Evolutionary conservation across 2,888 invertebrate species (phyloP).

Genomic region (Rosalia funebris): DNA sequence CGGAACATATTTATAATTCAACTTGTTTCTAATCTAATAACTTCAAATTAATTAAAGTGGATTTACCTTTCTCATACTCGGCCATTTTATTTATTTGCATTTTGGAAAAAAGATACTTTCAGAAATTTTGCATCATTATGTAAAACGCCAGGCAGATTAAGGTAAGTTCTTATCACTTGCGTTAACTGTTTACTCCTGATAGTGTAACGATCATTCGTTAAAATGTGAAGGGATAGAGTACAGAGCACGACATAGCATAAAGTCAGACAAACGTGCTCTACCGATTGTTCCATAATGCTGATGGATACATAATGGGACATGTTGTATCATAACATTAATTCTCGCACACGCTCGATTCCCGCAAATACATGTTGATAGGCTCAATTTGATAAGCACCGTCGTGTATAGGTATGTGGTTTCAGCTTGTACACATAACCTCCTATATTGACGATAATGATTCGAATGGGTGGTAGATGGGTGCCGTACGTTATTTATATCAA

Average conservation of each 20-base stretch:
- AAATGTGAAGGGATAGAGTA: background rate
- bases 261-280: constrained; percentile 1
- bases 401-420: background rate
- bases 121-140: no score
- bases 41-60: no score
- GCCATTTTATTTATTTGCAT: no score
- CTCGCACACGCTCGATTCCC: background rate
- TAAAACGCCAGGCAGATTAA: no score
- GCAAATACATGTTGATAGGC: constrained; percentile 2
- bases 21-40: no score
- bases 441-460: constrained; percentile 1
- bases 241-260: background rate
- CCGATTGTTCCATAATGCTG: background rate
- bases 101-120: no score
- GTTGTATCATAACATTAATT: constrained; percentile 2
- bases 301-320: constrained; percentile 9
- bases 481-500: background rate
- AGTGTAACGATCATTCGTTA: background rate
- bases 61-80: no score
- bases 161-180: no score
- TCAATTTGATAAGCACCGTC: constrained; percentile 9
- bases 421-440: background rate
- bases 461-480: background rate
- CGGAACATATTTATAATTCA: no score
- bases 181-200: no score